Base-by-base conservation (phyloP, 2,888 invertebrate genomes). In the Drosophila cyrtoloma region DNA sequence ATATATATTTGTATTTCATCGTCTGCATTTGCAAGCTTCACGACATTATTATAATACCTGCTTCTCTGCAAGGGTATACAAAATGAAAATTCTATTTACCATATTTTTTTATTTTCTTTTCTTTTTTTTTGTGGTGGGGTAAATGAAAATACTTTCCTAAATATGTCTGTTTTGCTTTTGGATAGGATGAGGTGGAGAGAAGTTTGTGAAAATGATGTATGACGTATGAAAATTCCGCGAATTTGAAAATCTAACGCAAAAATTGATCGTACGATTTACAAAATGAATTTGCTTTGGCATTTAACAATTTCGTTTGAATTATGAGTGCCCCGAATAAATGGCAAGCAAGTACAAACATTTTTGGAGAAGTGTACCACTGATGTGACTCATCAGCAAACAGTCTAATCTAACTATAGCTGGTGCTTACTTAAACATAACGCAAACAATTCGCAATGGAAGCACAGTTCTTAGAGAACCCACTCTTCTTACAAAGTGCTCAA, bases 111-210 rank as follows among this genome's bases (percentile, higher is more conserved):
- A 32, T 71, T 69, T 77, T 35, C 16, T 35, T 33, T 12, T 28
- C 33, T 6, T 16, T 44, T 78, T 60, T 4, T 39, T 50, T 50
- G 5, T 66, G 53, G 30, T 62, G 6, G 62, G 68, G 66, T 82
- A 69, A 60, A 82, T 82, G 81, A 82, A 89, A 82, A 82, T 72
- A 77, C 67, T 86, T 89, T 80, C 37, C 58, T 39, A 64, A 69
- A 62, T 55, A 67, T 78, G 56, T 55, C n/a, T 22, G 42, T 50
- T 30, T 35, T 44, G 37, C 37, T 4, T 42, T n/a, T 19, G 19
- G n/a, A 12, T 5, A 5, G 10, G 16, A 22, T 3, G 9, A 26
- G 26, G 3, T 16, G 32, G 19, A 7, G 37, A 10, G 12, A 35
- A 22, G 28, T 22, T 14, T 6, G 22, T 9, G 16, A 33, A 73